Base-by-base conservation (phyloP, 1,140 invertebrate genomes). In the Ceratina australensis region DNA sequence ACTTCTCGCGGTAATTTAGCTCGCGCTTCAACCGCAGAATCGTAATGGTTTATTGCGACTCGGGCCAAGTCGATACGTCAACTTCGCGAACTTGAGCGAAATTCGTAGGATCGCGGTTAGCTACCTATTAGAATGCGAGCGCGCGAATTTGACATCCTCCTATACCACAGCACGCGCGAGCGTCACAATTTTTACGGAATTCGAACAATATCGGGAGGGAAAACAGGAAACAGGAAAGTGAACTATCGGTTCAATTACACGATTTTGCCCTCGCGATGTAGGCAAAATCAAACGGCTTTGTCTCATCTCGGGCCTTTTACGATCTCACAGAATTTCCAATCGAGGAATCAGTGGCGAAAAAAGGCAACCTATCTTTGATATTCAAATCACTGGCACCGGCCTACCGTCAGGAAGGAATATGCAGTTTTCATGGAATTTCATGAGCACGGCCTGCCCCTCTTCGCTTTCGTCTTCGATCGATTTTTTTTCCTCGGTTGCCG, bases 81-180 rank as follows among this genome's bases (percentile, higher is more conserved):
- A 47, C 28, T 12, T 61, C 42, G 67, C 47, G 26, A 80, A 82
- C 66, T 82, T 82, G 59, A 20, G 50, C 33, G 73, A 63, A 72
- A 72, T 26, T 75, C 61, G 79, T 52, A n/a, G 65, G n/a, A 64
- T 47, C 57, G 63, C 63, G 24, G 28, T 61, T 68, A 66, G 79
- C 33, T 42, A 42, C 5, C 33, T 10, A 42, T 42, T 42, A 66
- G 73, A 78, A 60, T 68, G 33, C 56, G 10, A 42, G 33, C 33
- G 33, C 28, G 22, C 54, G 73, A 72, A 81, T 81, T 81, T 78
- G 81, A 82, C 63, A n/a, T 63, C 66, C 49, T 68, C 59, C 20
- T 18, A 18, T 52, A 33, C 33, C 64, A 75, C 52, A 66, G 3
- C 56, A 22, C 12, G n/a, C 22, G 42, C 33, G 3, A 7, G 26